Percentiles rank a stretch among this genome's conserved stretches.
These are phyloP conservation scores for Dermatemys mawii DNA, from an alignment of 2,113 vertebrate species.

Conservation along the genomic window DNA sequence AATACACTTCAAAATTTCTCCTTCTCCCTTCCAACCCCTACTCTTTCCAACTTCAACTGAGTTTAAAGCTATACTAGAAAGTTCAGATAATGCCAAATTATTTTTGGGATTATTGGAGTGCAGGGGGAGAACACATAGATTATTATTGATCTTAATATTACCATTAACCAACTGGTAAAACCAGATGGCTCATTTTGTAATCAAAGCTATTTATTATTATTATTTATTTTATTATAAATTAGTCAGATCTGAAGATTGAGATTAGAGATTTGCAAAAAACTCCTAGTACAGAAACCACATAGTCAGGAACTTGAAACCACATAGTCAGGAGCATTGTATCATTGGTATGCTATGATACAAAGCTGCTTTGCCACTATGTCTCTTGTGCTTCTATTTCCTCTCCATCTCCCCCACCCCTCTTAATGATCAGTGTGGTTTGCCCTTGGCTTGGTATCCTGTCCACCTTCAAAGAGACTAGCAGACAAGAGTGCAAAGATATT, in stretches of 20 bases:
- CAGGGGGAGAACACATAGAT: background rate
- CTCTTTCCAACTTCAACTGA: background rate
- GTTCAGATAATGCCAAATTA: background rate
- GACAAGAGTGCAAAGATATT: slow-evolving; percentile 30
- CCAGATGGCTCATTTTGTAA: background rate
- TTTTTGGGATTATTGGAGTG: background rate
- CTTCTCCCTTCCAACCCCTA: accelerated
- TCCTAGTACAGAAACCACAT: background rate
- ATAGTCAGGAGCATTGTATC: background rate
- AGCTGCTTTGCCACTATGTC: slow-evolving; percentile 7
- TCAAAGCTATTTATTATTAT: background rate
- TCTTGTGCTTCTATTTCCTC: background rate
- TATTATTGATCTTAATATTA: too few relatives aligned
- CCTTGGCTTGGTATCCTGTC: slow-evolving; percentile 18
- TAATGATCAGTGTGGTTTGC: background rate
- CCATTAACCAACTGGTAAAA: background rate
- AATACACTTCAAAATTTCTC: background rate
- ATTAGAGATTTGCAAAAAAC: background rate
- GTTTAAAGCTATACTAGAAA: background rate
- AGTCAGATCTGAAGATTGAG: background rate
- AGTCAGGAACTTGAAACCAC: background rate
- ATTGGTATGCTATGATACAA: background rate
- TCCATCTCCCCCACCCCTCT: too few relatives aligned
- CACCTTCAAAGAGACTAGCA: background rate
- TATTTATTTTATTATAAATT: background rate